Evolutionary conservation across 2,113 vertebrate species (phyloP).

Genomic region (Hippocampus guttulatus): DNA sequence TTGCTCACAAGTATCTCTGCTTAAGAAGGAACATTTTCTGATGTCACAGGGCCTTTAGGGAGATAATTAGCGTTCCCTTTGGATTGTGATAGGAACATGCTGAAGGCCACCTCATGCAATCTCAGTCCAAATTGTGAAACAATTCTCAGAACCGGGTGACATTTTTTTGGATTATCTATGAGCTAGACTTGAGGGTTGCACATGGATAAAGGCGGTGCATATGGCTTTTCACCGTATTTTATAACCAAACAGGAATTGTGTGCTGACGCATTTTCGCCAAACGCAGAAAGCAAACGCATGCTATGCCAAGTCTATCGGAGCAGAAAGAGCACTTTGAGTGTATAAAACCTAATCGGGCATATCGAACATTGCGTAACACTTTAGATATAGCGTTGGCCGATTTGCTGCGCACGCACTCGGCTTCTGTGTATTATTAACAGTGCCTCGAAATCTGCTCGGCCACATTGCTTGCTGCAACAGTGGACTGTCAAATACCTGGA

Average conservation of each 20-base stretch:
- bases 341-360: constrained; percentile 43
- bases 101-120: constrained; percentile 32
- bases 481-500: background rate
- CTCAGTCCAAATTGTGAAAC: constrained; percentile 10
- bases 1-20: no score
- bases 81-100: constrained; percentile 37
- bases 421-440: constrained; percentile 7
- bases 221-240: constrained; percentile 16
- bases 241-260: constrained; percentile 21
- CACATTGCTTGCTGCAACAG: background rate
- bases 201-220: constrained; percentile 5
- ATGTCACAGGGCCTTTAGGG: background rate
- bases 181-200: background rate
- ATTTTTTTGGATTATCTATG: background rate
- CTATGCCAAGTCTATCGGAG: constrained; percentile 14
- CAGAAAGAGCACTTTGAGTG: constrained; percentile 26
- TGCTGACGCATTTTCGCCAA: constrained; percentile 15
- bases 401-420: constrained; percentile 4
- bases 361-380: constrained; percentile 28
- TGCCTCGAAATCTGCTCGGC: background rate
- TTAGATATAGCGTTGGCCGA: constrained; percentile 20
- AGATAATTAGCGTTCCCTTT: constrained; percentile 25
- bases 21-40: background rate
- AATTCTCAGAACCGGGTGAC: background rate
- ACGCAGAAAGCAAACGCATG: constrained; percentile 31